Evolutionary conservation across 2,797 vertebrate species (phyloP).

Genomic region (Tolypeutes matacus): DNA sequence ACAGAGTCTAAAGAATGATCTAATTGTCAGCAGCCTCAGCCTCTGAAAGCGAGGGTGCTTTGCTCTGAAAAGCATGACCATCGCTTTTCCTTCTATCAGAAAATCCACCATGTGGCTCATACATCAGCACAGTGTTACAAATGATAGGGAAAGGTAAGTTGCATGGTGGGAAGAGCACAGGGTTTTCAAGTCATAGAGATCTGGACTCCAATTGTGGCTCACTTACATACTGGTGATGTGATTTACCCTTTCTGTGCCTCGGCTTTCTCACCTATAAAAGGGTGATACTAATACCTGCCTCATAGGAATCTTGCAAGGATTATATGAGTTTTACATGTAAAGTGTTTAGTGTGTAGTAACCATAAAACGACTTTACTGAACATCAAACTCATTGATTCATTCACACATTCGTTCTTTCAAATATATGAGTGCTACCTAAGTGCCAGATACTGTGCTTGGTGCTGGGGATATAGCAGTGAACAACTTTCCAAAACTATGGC

Average conservation of each 20-base stretch:
- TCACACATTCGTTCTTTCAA: neutral
- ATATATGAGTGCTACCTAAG: neutral
- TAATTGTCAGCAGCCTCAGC: neutral
- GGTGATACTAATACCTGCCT: neutral
- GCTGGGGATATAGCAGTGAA: neutral
- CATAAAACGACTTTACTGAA: neutral
- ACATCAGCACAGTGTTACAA: neutral
- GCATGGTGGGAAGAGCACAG: neutral
- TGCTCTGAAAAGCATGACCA: neutral
- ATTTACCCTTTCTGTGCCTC: neutral
- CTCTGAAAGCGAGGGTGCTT: slow-evolving; percentile 23
- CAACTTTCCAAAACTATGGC: slow-evolving; percentile 14
- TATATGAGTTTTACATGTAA: neutral
- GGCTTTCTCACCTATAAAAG: slow-evolving; percentile 15
- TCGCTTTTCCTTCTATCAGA: neutral
- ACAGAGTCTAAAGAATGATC: neutral
- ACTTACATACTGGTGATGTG: neutral
- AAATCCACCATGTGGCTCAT: neutral
- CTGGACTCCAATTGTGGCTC: neutral
- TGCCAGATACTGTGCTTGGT: neutral
- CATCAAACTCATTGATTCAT: neutral
- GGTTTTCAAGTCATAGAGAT: neutral
- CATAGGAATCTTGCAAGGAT: neutral
- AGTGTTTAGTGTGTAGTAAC: neutral
- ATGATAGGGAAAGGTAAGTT: neutral